Conservation (phyloP, 2,797 vertebrate species). For the Rhinella marina region DNA sequence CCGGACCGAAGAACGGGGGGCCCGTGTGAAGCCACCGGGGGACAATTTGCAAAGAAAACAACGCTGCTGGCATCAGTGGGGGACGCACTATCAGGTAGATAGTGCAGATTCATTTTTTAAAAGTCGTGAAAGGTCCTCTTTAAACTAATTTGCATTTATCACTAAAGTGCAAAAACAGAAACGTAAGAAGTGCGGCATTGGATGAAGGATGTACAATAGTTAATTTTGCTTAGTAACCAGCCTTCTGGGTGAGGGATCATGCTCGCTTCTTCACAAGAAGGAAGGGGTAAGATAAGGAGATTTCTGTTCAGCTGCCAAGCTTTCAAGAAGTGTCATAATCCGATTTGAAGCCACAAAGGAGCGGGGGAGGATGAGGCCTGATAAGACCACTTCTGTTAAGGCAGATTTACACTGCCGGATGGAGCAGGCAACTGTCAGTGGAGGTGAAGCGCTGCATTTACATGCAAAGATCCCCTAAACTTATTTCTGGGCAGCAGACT, state of each 20-base stretch:
- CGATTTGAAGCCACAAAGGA: constrained; percentile 44
- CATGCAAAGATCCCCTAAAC: no score
- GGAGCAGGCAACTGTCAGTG: no score
- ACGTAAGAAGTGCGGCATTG: neutral
- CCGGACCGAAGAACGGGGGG: no score
- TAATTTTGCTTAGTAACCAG: neutral
- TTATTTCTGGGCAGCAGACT: no score
- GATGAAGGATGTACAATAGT: neutral
- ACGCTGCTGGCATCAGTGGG: no score
- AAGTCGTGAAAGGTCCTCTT: no score
- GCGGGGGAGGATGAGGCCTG: constrained; percentile 34
- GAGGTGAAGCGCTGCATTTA: no score
- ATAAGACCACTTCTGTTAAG: constrained; percentile 28
- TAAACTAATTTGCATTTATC: neutral
- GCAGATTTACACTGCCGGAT: neutral
- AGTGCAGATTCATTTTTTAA: no score
- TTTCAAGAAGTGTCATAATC: constrained; percentile 57
- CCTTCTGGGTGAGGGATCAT: neutral
- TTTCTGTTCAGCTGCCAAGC: constrained; percentile 56
- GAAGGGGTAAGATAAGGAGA: constrained; percentile 52
- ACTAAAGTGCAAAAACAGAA: neutral
- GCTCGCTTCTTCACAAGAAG: constrained; percentile 1
- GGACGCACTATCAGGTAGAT: no score
- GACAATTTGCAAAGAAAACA: no score
- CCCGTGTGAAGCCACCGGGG: no score